A percentile compares a stretch with the other conserved stretches of the same genome.
Conservation (phyloP, 2,797 vertebrate genomes). For the Mastacembelus armatus region DNA sequence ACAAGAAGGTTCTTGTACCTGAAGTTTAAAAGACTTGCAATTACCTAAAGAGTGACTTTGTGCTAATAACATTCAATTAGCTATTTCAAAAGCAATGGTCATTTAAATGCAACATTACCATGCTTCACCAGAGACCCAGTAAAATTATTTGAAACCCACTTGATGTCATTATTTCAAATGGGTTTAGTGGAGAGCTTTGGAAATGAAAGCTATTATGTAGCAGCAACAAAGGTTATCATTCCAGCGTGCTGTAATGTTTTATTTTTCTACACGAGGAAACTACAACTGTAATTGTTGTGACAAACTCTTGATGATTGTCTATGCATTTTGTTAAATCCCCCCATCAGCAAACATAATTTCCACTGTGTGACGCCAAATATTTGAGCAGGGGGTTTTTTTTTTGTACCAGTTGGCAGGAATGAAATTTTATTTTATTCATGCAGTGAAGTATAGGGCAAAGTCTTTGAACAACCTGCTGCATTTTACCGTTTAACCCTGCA, state of each 20-base stretch:
- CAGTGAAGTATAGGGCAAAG: conserved; percentile 17
- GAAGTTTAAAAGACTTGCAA: conserved; percentile 16
- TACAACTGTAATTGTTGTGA: conserved; percentile 12
- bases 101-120: conserved; percentile 11
- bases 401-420: neutral
- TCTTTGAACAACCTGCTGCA: conserved; percentile 44
- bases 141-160: conserved; percentile 37
- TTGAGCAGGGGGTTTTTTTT: conserved; percentile 19
- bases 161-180: conserved; percentile 27
- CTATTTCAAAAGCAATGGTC: conserved; percentile 6
- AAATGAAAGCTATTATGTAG: conserved; percentile 23
- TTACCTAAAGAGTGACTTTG: conserved; percentile 3
- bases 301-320: conserved; percentile 21
- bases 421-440: conserved; percentile 40
- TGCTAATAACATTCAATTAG: conserved; percentile 17
- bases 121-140: conserved; percentile 31
- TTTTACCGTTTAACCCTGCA: conserved; percentile 33
- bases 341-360: conserved; percentile 31
- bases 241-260: conserved; percentile 3
- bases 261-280: neutral
- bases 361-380: conserved; percentile 12
- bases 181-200: neutral
- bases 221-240: conserved; percentile 21
- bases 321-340: conserved; percentile 12
- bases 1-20: neutral